Conservation (phyloP, 2,888 invertebrate species). For the Trypoxylon attenuatum region DNA sequence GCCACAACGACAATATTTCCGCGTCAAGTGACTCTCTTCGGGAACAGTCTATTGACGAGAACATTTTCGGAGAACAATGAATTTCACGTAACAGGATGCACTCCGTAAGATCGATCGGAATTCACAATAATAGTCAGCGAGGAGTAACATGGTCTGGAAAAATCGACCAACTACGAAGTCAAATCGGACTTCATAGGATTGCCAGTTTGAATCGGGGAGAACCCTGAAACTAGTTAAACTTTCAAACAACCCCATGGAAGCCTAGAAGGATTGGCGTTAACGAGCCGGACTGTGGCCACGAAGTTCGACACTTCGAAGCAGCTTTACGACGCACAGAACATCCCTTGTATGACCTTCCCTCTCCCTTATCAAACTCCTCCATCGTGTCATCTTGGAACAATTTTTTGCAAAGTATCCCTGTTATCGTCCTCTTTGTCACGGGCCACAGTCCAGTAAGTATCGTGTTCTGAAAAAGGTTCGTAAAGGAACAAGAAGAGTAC, state of each 20-base stretch:
- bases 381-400: not conserved
- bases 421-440: slow-evolving; percentile 1
- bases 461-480: not conserved
- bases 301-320: slow-evolving; percentile 49
- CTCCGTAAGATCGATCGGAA: not conserved
- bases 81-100: not conserved
- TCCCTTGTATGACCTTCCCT: slow-evolving; percentile 24
- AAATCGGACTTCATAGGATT: slow-evolving; percentile 42
- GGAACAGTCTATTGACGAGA: not conserved
- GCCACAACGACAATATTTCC: not conserved
- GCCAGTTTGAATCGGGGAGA: slow-evolving; percentile 26
- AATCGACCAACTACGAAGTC: slow-evolving; percentile 16
- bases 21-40: not conserved
- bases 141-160: not conserved
- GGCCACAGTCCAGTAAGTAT: not conserved
- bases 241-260: slow-evolving; percentile 39
- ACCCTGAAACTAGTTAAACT: slow-evolving; percentile 54
- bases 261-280: slow-evolving; percentile 46
- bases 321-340: slow-evolving; percentile 29
- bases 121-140: not conserved
- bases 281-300: slow-evolving; percentile 37
- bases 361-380: slow-evolving; percentile 1
- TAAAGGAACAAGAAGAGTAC: slow-evolving; percentile 5
- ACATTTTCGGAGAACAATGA: not conserved
- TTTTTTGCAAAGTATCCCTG: not conserved